Evolutionary conservation across 2,113 vertebrate species (phyloP), one percentile per base, ranked within the genome.

Genomic region (Prunella fulvescens): DNA sequence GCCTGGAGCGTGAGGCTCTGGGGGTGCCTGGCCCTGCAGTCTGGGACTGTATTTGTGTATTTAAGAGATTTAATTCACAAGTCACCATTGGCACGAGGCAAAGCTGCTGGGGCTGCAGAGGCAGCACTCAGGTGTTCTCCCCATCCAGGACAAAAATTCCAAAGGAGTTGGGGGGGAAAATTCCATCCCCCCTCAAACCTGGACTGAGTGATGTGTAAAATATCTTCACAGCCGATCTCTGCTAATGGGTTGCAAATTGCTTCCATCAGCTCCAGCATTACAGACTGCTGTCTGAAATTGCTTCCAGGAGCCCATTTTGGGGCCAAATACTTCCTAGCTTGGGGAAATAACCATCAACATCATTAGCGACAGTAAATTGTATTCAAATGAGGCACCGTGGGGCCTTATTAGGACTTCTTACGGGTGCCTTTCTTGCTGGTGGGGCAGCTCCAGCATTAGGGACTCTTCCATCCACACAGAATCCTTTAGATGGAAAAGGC

Each of bases 201-300:
- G 81, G 47, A 29, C 84, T 94, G 96, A 94, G 86, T 64, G 95
- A 96, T 66, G 31, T 67, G 65, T 37, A 5, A 95, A 96, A 47
- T 53, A 58, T 85, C 81, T 82, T 95, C 94, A 35, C 93, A 96
- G 91, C 91, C 48, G 33, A 76, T 77, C 79, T 35, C 84, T 51
- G 84, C 91, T 95, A 96, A 97, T 95, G 92, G 95, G 67, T 95
- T 97, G 97, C 95, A 97, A 97, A 98, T 97, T 97, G 96, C 95
- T 97, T 97, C 97, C 96, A 93, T 98, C 97, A 98, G 96, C 96
- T 97, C 93, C 35, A 53, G 94, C 92, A 56, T 93, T 97, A 92
- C 85, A 80, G 93, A 96, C 71, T 92, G 95, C 91, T 54, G 42
- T 71, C 53, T 69, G 88, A 69, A 96, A 91, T 79, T 40, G 91